Evolutionary conservation across 2,113 vertebrate species (phyloP), one percentile per base, ranked within the genome.

Genomic region (Chloropsis hardwickii): DNA sequence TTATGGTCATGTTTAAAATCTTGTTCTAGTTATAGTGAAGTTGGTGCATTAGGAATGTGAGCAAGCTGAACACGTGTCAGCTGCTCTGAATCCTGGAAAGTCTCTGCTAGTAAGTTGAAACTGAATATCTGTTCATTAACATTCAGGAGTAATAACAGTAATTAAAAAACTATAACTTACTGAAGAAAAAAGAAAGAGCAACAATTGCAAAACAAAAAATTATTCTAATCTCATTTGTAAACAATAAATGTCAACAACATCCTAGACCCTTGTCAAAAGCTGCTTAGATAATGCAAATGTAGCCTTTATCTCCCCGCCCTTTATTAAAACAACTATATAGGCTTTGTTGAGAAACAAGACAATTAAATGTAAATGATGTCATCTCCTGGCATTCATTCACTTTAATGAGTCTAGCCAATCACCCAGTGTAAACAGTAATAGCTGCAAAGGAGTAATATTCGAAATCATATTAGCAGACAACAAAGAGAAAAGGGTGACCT

Each of bases 401-500:
- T 85, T 95, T 97, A 97, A 97, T 89, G 95, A 97, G 96, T 92
- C 86, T 85, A 85, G 95, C 96, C 84, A 57, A 91, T 96, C 96
- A 97, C 80, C 56, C 50, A 88, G 87, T 79, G 54, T 92, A 97
- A 95, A 91, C 25, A 96, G 69, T 69, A 48, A 28, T 66, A 91
- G 95, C 61, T 88, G 76, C 72, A 96, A 96, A 97, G 87, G 94
- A 67, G 82, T 94, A 90, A 95, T 96, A 94, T 70, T 96, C 80
- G 51, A 81, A 96, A 97, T 93, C 77, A 21, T 92, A 97, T 97
- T 97, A 97, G 88, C 77, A 90, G 79, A 70, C 78, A 83, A 90
- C 94, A 81, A 86, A 98, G 97, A 97, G 97, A 97, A 98, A 94
- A 90, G 16, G 13, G 80, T 97, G 98, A 99, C 98, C 99, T 99